Base-by-base conservation (phyloP, 1,140 invertebrate genomes). In the Vollenhovia emeryi region DNA sequence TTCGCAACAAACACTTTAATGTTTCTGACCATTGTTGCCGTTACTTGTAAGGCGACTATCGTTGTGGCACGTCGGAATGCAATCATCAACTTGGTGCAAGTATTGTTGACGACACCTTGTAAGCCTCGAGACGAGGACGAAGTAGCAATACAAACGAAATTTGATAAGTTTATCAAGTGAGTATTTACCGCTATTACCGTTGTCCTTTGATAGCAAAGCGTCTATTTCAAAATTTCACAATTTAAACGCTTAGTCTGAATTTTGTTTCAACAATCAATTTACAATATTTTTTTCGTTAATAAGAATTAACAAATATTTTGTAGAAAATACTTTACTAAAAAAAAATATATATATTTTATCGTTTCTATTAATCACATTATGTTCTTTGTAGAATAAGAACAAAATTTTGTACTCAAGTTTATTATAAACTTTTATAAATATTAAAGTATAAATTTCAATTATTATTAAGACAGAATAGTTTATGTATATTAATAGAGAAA, bases 141-240 rank as follows among this genome's bases (percentile, higher is more conserved):
- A 50, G 13, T 43, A 1, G 18, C 5, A 1, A 84, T 84, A 60
- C 71, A 75, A 60, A 40, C 11, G 8, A 60, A 62, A 74, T 84
- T 84, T 40, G 45, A 84, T 27, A 13, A 48, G 3, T 84, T 84
- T 64, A 84, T 84, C 45, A 76, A 33, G 82, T 84, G 11, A 13
- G 52, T 13, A 5, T 55, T n/a, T 69, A 8, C 11, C 11, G 30
- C 21, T n/a, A 18, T n/a, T 30, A 18, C 8, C n/a, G n/a, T 69
- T 50, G n/a, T 69, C 30, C 8, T 69, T 69, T 69, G n/a, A n/a
- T n/a, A 15, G 3, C 48, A 48, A 30, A 9, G 13, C 21, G 15
- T 66, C n/a, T 21, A 30, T 2, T 69, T 69, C 0, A 48, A 48
- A 30, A 6, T 9, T 0, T 7, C n/a, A 62, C 18, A 24, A 57